A percentile compares a stretch with the other conserved stretches of the same genome.
Conservation (phyloP, 2,113 vertebrate species). For the Elachura formosa region DNA sequence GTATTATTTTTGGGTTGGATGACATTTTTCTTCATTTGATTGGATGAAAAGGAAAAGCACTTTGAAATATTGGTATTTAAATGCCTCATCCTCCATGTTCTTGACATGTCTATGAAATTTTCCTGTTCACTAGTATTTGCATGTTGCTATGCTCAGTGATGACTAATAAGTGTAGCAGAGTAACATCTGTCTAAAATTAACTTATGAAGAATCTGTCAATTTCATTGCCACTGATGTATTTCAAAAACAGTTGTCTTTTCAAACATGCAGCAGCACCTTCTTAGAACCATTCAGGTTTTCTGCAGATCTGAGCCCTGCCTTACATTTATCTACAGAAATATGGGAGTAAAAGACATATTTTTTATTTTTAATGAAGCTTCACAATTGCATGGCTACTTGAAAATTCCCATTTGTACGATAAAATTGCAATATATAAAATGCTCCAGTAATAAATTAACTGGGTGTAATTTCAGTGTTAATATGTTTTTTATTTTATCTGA, state of each 20-base stretch:
- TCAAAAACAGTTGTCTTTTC: background rate
- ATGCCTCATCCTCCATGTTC: background rate
- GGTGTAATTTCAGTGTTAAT: background rate
- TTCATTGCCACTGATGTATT: background rate
- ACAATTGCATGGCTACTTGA: background rate
- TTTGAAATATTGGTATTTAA: background rate
- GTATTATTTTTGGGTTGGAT: background rate
- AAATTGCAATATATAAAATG: background rate
- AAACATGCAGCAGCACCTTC: background rate
- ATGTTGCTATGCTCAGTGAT: background rate
- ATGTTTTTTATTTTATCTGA: background rate
- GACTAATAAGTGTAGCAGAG: background rate
- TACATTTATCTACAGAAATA: background rate
- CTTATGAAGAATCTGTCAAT: background rate
- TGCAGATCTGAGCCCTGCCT: background rate
- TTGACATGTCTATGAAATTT: background rate
- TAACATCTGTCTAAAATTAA: background rate
- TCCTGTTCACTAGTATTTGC: background rate
- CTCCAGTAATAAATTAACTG: background rate
- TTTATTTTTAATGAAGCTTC: background rate
- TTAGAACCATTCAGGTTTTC: background rate
- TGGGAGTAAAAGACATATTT: background rate
- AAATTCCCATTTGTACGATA: background rate
- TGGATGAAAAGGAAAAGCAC: background rate
- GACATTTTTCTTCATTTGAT: background rate